A percentile compares a stretch with the other conserved stretches of the same genome.
These are phyloP conservation scores for Agrenia bidenticulata DNA, from an alignment of 2,888 invertebrate genomes.

Conservation along the genomic window DNA sequence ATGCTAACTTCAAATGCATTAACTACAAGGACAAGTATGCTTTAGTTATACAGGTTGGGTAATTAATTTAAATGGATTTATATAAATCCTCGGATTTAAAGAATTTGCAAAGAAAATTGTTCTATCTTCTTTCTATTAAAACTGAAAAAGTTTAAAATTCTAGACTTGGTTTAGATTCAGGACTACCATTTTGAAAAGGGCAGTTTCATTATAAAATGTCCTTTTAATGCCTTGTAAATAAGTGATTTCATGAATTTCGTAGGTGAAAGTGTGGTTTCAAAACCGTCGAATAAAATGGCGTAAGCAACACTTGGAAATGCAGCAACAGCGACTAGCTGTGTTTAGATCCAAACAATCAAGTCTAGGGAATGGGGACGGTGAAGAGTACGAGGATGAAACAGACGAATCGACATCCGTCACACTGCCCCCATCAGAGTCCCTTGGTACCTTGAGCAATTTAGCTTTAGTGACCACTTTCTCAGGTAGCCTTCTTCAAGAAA, in stretches of 20 bases:
- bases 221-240: too few species aligned
- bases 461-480: not conserved
- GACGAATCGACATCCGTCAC: not conserved
- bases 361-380: conserved; percentile 43
- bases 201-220: too few species aligned
- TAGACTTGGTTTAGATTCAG: too few species aligned
- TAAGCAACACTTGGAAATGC: conserved; percentile 88
- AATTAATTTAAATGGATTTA: too few species aligned
- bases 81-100: too few species aligned
- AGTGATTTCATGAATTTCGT: not conserved
- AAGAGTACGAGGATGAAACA: conserved; percentile 29
- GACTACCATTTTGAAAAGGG: too few species aligned
- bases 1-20: too few species aligned
- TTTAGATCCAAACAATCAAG: conserved; percentile 58
- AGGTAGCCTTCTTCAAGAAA: not conserved
- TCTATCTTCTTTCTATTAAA: too few species aligned
- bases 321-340: conserved; percentile 79
- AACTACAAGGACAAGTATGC: too few species aligned
- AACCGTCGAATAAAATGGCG: conserved; percentile 94
- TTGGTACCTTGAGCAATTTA: not conserved
- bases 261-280: conserved; percentile 88
- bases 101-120: too few species aligned
- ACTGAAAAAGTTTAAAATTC: too few species aligned
- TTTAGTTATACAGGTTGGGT: too few species aligned
- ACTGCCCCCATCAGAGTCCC: not conserved